Conservation (phyloP, 2,888 invertebrate genomes). For the Latrodectus elegans region DNA sequence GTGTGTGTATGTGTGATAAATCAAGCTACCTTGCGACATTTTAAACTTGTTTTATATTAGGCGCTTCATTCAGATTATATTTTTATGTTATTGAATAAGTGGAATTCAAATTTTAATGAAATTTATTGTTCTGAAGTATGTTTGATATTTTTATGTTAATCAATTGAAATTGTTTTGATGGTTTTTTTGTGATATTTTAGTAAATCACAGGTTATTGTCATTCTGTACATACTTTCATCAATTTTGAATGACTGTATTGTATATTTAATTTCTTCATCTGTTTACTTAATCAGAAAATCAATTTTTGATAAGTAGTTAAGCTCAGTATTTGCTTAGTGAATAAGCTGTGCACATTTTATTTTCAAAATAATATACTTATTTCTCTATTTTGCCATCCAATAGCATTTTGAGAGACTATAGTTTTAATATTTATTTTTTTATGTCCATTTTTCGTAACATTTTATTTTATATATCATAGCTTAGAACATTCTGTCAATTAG, state of each 20-base stretch:
- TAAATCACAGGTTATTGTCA: constrained; percentile 40
- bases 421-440: constrained; percentile 35
- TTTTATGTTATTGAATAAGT: constrained; percentile 34
- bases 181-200: constrained; percentile 36
- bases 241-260: not conserved
- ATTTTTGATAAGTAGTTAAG: not conserved
- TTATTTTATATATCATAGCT: not conserved
- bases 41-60: constrained; percentile 13
- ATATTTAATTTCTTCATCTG: too few species aligned
- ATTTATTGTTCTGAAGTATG: constrained; percentile 36
- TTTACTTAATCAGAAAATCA: too few species aligned
- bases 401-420: not conserved
- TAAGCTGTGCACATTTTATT: constrained; percentile 19
- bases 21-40: constrained; percentile 16
- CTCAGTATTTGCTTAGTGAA: not conserved
- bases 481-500: too few species aligned
- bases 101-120: constrained; percentile 27
- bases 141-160: constrained; percentile 21
- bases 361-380: not conserved
- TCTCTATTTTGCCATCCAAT: not conserved
- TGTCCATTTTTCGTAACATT: constrained; percentile 12
- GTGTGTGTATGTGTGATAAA: constrained; percentile 32
- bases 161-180: constrained; percentile 9
- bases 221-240: constrained; percentile 38
- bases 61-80: constrained; percentile 40